Conservation (phyloP, 2,113 vertebrate genomes). For the Pseudolaguvia tuberculata region DNA sequence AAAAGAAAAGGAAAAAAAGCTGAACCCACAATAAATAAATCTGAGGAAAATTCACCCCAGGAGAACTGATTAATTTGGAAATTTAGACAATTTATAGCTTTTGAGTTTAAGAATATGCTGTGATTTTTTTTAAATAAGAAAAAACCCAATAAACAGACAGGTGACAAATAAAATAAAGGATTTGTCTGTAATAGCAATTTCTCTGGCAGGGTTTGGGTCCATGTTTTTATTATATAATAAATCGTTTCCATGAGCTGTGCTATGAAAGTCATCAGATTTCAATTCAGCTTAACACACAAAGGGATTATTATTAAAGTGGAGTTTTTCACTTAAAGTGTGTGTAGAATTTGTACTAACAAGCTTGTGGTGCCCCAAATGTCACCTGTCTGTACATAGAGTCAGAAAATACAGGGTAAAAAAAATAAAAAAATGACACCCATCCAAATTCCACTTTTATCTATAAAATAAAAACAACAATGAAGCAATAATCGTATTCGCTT, state of each 20-base stretch:
- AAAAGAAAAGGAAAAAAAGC: background rate
- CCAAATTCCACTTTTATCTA: background rate
- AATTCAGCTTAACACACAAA: background rate
- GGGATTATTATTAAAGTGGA: background rate
- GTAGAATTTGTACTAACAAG: background rate
- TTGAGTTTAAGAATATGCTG: background rate
- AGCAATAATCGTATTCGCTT: slow-evolving; percentile 3
- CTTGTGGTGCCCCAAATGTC: background rate
- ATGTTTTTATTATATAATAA: background rate
- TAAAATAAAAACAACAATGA: slow-evolving; percentile 15
- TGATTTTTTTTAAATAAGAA: background rate
- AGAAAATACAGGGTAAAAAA: background rate
- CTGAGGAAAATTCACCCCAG: background rate
- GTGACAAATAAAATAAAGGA: background rate
- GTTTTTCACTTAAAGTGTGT: too few species aligned
- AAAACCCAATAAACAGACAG: background rate
- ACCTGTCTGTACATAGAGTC: background rate
- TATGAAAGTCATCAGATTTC: background rate
- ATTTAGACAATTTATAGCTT: background rate
- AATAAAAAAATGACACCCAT: background rate
- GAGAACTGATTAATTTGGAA: background rate
- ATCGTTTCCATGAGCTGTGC: background rate
- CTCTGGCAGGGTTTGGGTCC: background rate
- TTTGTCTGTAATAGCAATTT: too few species aligned
- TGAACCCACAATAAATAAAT: background rate